Evolutionary conservation across 2,113 vertebrate species (phyloP).

Genomic region (Anarhynchus alexandrinus): DNA sequence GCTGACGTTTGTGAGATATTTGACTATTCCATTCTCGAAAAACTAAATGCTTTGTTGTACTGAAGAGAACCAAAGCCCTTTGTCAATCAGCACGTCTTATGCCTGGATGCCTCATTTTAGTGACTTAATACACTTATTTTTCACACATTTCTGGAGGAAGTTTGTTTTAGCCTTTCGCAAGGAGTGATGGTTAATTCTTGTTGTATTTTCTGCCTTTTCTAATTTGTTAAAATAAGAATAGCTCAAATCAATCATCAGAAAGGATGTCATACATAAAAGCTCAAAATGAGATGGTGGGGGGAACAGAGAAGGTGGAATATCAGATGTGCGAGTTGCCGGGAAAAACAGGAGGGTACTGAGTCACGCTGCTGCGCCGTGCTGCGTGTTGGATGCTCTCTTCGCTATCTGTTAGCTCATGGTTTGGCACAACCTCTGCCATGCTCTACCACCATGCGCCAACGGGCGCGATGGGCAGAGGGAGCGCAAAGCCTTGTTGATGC

Average conservation of each 20-base stretch:
- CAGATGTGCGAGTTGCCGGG: neutral
- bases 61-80: neutral
- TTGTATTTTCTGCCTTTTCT: slow-evolving; percentile 29
- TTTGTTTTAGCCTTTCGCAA: neutral
- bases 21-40: neutral
- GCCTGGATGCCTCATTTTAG: neutral
- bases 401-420: neutral
- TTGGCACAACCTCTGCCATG: neutral
- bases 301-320: neutral
- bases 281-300: neutral
- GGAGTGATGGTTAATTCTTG: neutral
- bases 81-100: neutral
- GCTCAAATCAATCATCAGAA: slow-evolving; percentile 32
- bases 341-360: neutral
- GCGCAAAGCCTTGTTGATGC: neutral
- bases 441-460: accelerated
- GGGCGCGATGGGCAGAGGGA: neutral
- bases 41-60: neutral
- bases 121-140: neutral
- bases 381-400: neutral
- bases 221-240: slow-evolving; percentile 38
- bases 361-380: neutral
- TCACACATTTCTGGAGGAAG: neutral
- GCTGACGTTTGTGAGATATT: neutral
- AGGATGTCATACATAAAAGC: neutral